Evolutionary conservation across 2,113 vertebrate genomes (phyloP), one percentile per base, ranked within the genome.

Genomic region (Oncorhynchus gorbuscha): DNA sequence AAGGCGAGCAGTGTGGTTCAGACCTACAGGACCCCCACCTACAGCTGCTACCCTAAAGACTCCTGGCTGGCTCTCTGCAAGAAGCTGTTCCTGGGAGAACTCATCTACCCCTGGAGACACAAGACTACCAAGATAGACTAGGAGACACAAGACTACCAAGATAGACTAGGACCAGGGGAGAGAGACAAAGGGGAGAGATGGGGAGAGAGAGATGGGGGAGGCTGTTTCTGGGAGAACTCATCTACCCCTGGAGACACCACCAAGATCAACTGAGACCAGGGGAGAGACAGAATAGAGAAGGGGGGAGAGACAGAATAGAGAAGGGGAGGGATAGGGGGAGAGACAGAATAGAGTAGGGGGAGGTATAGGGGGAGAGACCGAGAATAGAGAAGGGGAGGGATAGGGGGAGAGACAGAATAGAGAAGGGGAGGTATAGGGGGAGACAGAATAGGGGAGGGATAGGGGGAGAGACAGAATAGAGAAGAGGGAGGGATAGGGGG

Each of bases 71-170:
- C 94, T 0, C 90, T 99, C 88, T 94, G 94, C 88, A 95, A 95
- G 88, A 99, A 98, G 75, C 94, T 99, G 68, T 97, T 99, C 83
- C 90, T 97, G 0, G 98, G 98, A 58, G 96, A 99, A 89, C 94
- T 99, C 32, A 93, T 99, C 86, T 99, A 98, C 82, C 98, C 98
- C 69, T 99, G 97, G 98, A 97, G 91, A 78, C 95, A 95, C 86
- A 97, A 95, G 89, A 92, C 79, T 83, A 92, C 94, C 84, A 97
- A 97, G 86, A 91, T 92, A 20, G 95, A 98, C 79, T 98, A 85
- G 95, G 75, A 28, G 3, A 28, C 28, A 28, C 28, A 28, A 28
- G 2, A 28, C 28, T 3, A 28, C 3, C 2, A 28, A 28, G 28
- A 28, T 28, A 28, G 28, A 3, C 28, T 28, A 28, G 28, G 28